Evolutionary conservation across 1,140 invertebrate species (phyloP).

Genomic region (Augochlora pura): DNA sequence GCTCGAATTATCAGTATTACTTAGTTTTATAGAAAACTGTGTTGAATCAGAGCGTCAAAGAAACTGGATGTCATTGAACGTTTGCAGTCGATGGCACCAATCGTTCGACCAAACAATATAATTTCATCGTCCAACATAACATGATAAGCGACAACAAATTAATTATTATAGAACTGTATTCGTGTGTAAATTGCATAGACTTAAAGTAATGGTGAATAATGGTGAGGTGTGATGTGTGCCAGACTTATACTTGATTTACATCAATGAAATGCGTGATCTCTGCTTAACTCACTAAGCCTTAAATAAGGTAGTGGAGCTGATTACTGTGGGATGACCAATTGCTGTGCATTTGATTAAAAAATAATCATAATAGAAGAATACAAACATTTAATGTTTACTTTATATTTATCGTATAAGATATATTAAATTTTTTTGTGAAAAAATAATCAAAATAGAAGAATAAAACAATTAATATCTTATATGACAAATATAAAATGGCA

Average conservation of each 20-base stretch:
- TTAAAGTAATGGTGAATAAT: background rate
- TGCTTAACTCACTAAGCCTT: too few relatives aligned
- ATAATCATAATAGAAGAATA: too few relatives aligned
- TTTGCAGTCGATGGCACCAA: background rate
- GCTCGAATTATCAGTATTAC: conserved; percentile 42
- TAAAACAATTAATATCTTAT: too few relatives aligned
- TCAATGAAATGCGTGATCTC: too few relatives aligned
- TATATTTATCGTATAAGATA: too few relatives aligned
- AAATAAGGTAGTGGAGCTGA: too few relatives aligned
- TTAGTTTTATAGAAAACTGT: conserved; percentile 21
- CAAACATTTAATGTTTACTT: too few relatives aligned
- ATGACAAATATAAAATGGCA: too few relatives aligned
- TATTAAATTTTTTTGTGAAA: too few relatives aligned
- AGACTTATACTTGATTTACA: conserved; percentile 1
- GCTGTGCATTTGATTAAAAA: too few relatives aligned
- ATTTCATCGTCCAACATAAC: background rate
- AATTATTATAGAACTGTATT: background rate
- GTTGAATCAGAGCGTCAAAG: background rate
- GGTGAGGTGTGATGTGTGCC: background rate
- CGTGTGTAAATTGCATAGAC: background rate
- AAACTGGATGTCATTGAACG: conserved; percentile 9
- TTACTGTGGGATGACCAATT: too few relatives aligned
- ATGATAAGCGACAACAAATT: background rate
- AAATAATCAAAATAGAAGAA: too few relatives aligned
- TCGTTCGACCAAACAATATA: conserved; percentile 1